Base-by-base conservation (phyloP, 2,888 invertebrate genomes). In the Drosophila prolongata region DNA sequence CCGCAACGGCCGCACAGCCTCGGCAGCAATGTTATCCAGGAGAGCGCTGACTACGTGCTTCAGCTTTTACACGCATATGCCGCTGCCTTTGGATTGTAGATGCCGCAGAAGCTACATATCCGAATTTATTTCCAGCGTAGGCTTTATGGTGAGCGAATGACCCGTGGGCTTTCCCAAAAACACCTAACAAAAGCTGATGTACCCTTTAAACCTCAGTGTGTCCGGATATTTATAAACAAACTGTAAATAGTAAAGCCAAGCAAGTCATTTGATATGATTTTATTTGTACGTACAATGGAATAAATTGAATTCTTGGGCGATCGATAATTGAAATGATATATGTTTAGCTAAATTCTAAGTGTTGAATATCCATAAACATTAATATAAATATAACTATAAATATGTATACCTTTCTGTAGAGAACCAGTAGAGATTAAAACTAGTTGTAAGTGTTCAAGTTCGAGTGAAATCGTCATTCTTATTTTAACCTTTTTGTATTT, bases 251-350 rank as follows among this genome's bases (percentile, higher is more conserved):
- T 38, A 60, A 66, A 43, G 43, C 46, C 57, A 58, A 46, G 50
- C 27, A 77, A 86, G 77, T 83, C 83, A 83, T 83, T 83, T 86
- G 83, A 83, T 86, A 86, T 83, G 83, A 85, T 82, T 81, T 85
- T 62, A 61, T 57, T 62, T 35, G 11, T 52, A 70, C 16, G 56
- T 69, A 57, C 38, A 62, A 30, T 54, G 54, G 58, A 59, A 42
- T 54, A 58, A 72, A 56, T 49, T 30, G 42, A 38, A 55, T 60
- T 52, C 35, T 42, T 35, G 24, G 50, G 35, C 27, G 44, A 42
- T 46, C 34, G 49, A 49, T 40, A 55, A 44, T 49, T 55, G 35
- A 54, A 49, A 55, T 19, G 56, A 53, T 38, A 71, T 57, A 65
- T 76, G 49, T 38, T 77, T 83, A 80, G 67, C 52, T 83, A 71